phyloP scores from a whole-genome alignment of 2,888 invertebrate species.

The Limenitis camilla region DNA sequence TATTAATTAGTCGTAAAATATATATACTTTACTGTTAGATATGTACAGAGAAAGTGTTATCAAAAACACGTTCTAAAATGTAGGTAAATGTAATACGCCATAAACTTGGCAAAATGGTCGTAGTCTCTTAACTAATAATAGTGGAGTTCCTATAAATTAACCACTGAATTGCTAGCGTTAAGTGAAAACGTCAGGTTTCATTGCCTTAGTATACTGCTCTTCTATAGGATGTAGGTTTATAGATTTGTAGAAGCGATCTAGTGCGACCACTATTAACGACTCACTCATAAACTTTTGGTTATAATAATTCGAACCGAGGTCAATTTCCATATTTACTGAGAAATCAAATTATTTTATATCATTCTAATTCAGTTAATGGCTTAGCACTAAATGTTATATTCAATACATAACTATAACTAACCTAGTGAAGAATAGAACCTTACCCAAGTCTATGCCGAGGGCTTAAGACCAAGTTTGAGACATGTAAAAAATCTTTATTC shows the following conservation, averaged over 20 bases:
- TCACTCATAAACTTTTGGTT: slow-evolving; percentile 42
- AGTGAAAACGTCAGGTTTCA: slow-evolving; percentile 19
- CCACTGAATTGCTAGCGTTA: slow-evolving; percentile 17
- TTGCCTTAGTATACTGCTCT: slow-evolving; percentile 20
- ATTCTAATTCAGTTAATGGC: neutral
- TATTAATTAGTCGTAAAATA: neutral
- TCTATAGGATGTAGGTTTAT: slow-evolving; percentile 53
- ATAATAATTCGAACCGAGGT: neutral
- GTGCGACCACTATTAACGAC: slow-evolving; percentile 28
- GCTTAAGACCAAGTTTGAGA: no score
- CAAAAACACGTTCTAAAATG: neutral
- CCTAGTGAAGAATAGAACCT: no score
- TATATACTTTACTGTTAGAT: neutral
- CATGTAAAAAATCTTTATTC: no score
- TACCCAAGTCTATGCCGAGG: no score
- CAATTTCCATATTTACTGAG: neutral
- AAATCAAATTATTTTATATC: neutral
- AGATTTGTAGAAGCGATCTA: slow-evolving; percentile 48
- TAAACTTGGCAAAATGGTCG: slow-evolving; percentile 4
- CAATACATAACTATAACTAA: no score
- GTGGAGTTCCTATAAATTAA: slow-evolving; percentile 19
- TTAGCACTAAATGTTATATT: no score
- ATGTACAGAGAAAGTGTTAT: neutral
- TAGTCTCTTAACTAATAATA: slow-evolving; percentile 8
- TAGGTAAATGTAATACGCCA: slow-evolving; percentile 1